Evolutionary conservation across 2,113 vertebrate genomes (phyloP).

Genomic region (Cygnus atratus): DNA sequence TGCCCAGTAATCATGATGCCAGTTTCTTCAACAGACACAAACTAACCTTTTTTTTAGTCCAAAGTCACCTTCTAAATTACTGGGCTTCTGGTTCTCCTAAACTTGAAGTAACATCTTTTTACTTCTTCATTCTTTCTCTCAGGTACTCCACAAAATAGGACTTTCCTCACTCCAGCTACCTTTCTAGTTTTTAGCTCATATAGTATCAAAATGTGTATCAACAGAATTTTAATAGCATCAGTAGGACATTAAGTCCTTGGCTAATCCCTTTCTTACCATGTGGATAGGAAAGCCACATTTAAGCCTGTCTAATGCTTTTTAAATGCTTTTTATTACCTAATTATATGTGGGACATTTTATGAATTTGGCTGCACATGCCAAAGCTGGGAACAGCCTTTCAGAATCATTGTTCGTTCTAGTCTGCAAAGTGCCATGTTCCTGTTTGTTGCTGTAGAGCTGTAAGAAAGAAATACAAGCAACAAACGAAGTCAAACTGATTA

Average conservation of each 20-base stretch:
- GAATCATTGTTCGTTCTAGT: neutral
- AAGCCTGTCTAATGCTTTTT: neutral
- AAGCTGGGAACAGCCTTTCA: neutral
- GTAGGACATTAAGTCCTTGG: neutral
- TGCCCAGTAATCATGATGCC: neutral
- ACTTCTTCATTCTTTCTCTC: neutral
- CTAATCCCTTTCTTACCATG: neutral
- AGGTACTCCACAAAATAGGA: neutral
- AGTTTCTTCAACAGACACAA: rapidly evolving
- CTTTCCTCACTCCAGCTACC: neutral
- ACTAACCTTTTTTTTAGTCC: neutral
- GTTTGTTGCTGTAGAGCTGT: neutral
- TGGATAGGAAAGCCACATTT: neutral
- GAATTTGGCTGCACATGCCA: neutral
- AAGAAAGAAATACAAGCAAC: neutral
- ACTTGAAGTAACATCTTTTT: neutral
- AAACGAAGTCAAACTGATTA: neutral
- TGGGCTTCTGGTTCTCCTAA: neutral
- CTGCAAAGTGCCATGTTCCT: neutral
- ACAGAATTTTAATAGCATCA: neutral
- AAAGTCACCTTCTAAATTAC: neutral
- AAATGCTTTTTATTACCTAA: neutral
- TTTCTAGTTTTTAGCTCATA: neutral
- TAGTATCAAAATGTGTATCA: neutral
- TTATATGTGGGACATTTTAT: neutral